phyloP scores from a whole-genome alignment of 2,888 invertebrate genomes.

The Morpho helenor region DNA sequence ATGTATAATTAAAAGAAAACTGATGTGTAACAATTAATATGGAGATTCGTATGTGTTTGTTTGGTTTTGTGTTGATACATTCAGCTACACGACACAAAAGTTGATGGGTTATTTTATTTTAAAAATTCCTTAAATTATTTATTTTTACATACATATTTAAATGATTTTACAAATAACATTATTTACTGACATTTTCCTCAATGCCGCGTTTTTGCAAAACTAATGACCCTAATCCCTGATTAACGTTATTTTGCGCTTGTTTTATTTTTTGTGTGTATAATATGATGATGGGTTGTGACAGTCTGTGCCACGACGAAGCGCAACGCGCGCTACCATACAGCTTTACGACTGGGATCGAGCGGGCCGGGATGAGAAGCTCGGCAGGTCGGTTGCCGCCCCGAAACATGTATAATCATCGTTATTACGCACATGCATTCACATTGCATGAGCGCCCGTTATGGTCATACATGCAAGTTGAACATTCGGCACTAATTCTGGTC shows the following conservation, averaged over 20 bases:
- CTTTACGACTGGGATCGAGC: slow-evolving; percentile 96
- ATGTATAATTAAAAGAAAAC: too few relatives aligned
- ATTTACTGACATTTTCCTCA: slow-evolving; percentile 16
- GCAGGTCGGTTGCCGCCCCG: slow-evolving; percentile 84
- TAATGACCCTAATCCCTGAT: slow-evolving; percentile 15
- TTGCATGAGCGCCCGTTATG: slow-evolving; percentile 9
- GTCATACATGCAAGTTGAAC: slow-evolving; percentile 1
- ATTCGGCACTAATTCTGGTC: neutral
- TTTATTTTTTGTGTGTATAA: slow-evolving; percentile 31
- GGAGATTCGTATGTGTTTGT: slow-evolving; percentile 15
- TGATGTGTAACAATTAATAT: neutral
- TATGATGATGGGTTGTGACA: slow-evolving; percentile 62
- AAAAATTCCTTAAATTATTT: neutral
- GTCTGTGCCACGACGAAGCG: slow-evolving; percentile 61
- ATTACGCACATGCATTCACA: slow-evolving; percentile 7
- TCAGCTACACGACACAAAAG: neutral
- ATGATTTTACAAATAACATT: slow-evolving; percentile 2
- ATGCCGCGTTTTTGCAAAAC: slow-evolving; percentile 15
- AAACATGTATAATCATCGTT: slow-evolving; percentile 5
- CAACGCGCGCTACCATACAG: slow-evolving; percentile 68
- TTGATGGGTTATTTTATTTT: slow-evolving; percentile 6
- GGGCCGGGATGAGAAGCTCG: slow-evolving; percentile 94
- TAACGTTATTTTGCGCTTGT: slow-evolving; percentile 16
- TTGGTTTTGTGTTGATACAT: slow-evolving; percentile 7
- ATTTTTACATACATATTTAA: neutral